Percentiles rank a stretch among this genome's conserved stretches.
Conservation (phyloP, 64 coral and sea anemone species). For the Montipora capricornis region DNA sequence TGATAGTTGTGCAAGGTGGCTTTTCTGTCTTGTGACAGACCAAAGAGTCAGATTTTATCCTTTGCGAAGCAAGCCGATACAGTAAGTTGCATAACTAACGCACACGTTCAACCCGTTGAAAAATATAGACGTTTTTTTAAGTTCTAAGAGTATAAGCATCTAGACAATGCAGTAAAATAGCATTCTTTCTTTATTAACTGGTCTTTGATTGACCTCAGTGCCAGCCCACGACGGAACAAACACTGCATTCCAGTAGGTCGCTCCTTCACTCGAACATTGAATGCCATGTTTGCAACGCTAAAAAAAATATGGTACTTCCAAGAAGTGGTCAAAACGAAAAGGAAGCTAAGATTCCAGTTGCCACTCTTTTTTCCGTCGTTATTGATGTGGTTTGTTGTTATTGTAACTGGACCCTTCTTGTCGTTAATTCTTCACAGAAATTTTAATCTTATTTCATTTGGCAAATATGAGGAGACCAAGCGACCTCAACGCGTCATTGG, state of each 20-base stretch:
- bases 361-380: not conserved
- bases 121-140: not conserved
- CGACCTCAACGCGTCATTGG: too few relatives aligned
- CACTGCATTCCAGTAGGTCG: not conserved
- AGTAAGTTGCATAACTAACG: not conserved
- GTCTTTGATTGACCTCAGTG: not conserved
- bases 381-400: not conserved
- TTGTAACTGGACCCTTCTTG: not conserved
- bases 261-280: not conserved
- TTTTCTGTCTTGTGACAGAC: not conserved
- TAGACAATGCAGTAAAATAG: not conserved
- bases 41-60: not conserved
- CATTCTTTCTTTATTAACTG: not conserved
- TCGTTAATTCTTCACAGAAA: not conserved
- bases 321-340: not conserved
- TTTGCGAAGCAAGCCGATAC: not conserved
- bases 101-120: not conserved
- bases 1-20: too few relatives aligned
- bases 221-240: not conserved
- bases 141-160: not conserved
- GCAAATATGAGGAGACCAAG: not conserved
- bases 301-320: not conserved
- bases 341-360: too few relatives aligned
- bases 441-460: not conserved
- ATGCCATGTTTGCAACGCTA: not conserved